Conservation (phyloP, 2,888 invertebrate species). For the Esperia sulphurella region DNA sequence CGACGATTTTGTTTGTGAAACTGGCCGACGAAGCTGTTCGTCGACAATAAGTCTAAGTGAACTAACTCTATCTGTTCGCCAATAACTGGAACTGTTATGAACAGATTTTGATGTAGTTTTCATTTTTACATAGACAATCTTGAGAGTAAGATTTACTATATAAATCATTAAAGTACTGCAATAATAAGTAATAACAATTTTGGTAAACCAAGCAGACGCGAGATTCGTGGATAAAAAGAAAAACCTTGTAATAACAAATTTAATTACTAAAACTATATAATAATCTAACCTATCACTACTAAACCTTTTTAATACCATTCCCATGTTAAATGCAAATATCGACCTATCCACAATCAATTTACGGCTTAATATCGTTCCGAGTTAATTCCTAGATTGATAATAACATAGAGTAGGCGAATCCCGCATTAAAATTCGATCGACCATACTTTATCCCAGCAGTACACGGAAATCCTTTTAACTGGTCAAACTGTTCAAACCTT, state of each 20-base stretch:
- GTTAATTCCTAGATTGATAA: slow-evolving; percentile 27
- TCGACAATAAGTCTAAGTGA: no score
- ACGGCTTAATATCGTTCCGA: slow-evolving; percentile 42
- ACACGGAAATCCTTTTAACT: slow-evolving; percentile 72
- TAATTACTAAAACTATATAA: neutral
- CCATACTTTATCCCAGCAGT: slow-evolving; percentile 60
- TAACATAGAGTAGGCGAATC: slow-evolving; percentile 56
- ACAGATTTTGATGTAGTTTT: no score
- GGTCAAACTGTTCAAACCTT: slow-evolving; percentile 14
- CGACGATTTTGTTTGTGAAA: no score
- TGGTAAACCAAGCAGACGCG: no score
- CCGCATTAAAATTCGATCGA: slow-evolving; percentile 68
- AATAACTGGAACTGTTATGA: no score
- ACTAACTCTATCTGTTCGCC: no score
- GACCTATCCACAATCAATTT: slow-evolving; percentile 30
- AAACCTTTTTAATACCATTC: neutral
- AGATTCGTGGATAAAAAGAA: no score
- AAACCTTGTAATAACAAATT: neutral
- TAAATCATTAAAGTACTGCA: no score
- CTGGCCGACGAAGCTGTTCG: no score
- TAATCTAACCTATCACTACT: neutral
- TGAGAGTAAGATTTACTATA: no score
- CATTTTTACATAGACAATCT: no score
- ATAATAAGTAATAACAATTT: no score
- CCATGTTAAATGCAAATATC: slow-evolving; percentile 20